Evolutionary conservation across 2,797 vertebrate species (phyloP).

Genomic region (Podarcis siculus): DNA sequence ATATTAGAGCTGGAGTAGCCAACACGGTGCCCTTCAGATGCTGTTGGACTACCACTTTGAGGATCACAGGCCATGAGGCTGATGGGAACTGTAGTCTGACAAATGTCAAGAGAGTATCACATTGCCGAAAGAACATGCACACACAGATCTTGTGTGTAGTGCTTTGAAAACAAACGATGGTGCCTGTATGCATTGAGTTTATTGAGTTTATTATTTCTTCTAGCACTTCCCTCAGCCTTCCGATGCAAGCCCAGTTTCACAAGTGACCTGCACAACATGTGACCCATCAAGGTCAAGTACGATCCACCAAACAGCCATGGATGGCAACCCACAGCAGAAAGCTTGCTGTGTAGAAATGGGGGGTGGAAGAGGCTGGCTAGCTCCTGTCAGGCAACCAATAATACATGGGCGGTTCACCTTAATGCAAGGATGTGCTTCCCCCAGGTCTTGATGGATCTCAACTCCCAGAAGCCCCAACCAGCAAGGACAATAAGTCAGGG

Average conservation of each 20-base stretch:
- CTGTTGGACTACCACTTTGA: background rate
- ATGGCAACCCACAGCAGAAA: no score
- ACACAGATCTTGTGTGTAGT: background rate
- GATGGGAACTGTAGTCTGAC: no score
- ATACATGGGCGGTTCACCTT: background rate
- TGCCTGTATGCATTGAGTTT: background rate
- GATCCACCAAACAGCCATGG: background rate
- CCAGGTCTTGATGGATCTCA: no score
- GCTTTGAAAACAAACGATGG: background rate
- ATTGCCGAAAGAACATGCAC: background rate
- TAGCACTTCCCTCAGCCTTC: background rate
- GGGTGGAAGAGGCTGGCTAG: background rate
- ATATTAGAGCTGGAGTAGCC: constrained; percentile 13
- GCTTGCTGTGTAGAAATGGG: background rate
- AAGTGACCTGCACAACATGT: background rate
- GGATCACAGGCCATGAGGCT: no score
- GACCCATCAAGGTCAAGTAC: background rate
- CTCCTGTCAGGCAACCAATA: background rate
- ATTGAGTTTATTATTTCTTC: background rate
- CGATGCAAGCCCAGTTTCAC: background rate
- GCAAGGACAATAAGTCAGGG: no score
- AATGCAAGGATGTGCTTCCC: no score
- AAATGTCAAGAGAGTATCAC: no score
- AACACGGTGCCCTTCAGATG: background rate
- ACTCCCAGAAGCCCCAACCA: no score